Conservation (phyloP, 2,113 vertebrate species). For the Ranitomeya imitator region DNA sequence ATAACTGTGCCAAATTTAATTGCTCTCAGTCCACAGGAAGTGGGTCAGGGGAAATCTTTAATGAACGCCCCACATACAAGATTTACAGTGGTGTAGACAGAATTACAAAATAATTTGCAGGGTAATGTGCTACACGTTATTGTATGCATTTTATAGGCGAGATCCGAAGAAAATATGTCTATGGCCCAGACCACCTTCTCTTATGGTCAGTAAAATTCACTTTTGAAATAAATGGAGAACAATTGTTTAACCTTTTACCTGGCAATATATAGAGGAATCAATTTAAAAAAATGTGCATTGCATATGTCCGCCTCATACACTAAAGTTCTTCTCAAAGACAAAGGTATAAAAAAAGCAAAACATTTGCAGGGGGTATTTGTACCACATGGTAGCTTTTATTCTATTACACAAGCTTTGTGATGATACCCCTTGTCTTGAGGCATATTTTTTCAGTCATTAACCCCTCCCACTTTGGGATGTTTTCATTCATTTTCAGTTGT, state of each 20-base stretch:
- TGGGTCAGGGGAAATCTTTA: too few relatives aligned
- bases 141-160: slow-evolving; percentile 15
- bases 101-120: slow-evolving; percentile 49
- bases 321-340: neutral
- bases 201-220: slow-evolving; percentile 2
- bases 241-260: neutral
- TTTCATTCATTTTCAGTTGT: too few relatives aligned
- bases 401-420: neutral
- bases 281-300: neutral
- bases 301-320: neutral
- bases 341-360: neutral
- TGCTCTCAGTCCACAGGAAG: too few relatives aligned
- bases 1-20: too few relatives aligned
- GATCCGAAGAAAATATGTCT: neutral
- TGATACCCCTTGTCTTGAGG: too few relatives aligned
- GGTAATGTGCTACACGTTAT: slow-evolving; percentile 44
- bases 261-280: neutral
- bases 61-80: too few relatives aligned
- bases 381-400: neutral
- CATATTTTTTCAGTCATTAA: too few relatives aligned
- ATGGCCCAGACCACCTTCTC: neutral
- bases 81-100: slow-evolving; percentile 32
- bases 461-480: too few relatives aligned
- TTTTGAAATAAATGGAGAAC: neutral
- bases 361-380: neutral